Percentiles rank a stretch among this genome's conserved stretches.
These are phyloP conservation scores for Salvelinus namaycush DNA, from an alignment of 2,113 vertebrate genomes.

Conservation along the genomic window DNA sequence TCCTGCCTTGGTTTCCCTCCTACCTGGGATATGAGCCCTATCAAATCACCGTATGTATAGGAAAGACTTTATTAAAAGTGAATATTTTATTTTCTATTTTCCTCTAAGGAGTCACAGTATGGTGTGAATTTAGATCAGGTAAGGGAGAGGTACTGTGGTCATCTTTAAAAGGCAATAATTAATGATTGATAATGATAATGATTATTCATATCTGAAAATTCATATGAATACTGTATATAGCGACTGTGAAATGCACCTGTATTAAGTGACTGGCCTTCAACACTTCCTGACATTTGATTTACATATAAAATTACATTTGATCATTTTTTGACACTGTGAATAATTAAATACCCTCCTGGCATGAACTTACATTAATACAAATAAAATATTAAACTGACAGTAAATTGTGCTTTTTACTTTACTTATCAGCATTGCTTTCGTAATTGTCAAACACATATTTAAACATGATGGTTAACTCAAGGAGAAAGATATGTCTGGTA, in stretches of 20 bases:
- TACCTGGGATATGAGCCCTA: not conserved
- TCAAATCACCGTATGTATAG: not conserved
- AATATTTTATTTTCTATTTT: not conserved
- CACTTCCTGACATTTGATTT: conserved; percentile 61
- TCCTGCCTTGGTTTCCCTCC: not conserved
- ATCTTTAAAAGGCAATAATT: not conserved
- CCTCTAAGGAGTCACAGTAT: not conserved
- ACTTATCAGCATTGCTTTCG: conserved; percentile 64
- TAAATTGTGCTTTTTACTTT: conserved; percentile 62
- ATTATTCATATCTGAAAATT: not conserved
- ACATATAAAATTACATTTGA: conserved; percentile 49
- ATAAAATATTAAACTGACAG: conserved; percentile 63
- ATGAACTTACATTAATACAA: conserved; percentile 64
- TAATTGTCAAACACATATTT: conserved; percentile 64
- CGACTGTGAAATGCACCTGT: conserved; percentile 35
- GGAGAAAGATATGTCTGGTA: conserved; percentile 24
- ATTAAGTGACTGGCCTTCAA: conserved; percentile 40
- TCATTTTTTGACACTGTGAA: conserved; percentile 47
- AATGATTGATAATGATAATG: not conserved
- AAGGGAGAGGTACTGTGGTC: too few species aligned
- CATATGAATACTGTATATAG: not conserved
- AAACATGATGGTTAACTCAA: conserved; percentile 45
- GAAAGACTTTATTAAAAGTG: not conserved
- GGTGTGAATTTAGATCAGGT: not conserved
- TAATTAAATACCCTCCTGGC: conserved; percentile 53